phyloP scores from a whole-genome alignment of 1,140 invertebrate genomes.

The Saccostrea cuccullata region DNA sequence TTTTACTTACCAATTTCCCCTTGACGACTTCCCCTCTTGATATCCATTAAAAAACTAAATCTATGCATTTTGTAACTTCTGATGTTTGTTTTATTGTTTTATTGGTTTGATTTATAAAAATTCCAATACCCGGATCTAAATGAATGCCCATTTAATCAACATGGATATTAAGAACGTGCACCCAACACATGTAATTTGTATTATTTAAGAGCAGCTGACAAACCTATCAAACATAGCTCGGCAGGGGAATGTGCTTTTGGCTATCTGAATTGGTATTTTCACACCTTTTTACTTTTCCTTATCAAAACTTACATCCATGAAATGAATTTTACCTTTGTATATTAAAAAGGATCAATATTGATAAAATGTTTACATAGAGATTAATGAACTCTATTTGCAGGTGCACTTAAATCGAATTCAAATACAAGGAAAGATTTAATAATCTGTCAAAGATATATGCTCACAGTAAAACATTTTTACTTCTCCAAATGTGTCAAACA shows the following conservation, averaged over 20 bases:
- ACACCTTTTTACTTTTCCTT: conserved; percentile 15
- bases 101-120: too few species aligned
- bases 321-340: not conserved
- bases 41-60: too few species aligned
- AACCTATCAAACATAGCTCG: not conserved
- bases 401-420: not conserved
- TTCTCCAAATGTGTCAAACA: not conserved
- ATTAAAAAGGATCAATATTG: not conserved
- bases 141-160: too few species aligned
- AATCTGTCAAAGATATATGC: not conserved
- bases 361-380: conserved; percentile 15
- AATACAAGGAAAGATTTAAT: conserved; percentile 19
- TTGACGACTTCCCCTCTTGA: too few species aligned
- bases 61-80: too few species aligned
- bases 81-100: too few species aligned
- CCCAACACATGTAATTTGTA: too few species aligned
- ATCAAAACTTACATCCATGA: not conserved
- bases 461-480: not conserved
- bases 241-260: not conserved
- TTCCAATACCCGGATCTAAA: too few species aligned
- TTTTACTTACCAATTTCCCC: too few species aligned
- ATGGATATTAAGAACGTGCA: too few species aligned
- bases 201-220: too few species aligned
- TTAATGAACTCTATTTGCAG: not conserved
- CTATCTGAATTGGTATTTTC: not conserved